Evolutionary conservation across 2,113 vertebrate genomes (phyloP).

Genomic region (Opisthocomus hoazin): DNA sequence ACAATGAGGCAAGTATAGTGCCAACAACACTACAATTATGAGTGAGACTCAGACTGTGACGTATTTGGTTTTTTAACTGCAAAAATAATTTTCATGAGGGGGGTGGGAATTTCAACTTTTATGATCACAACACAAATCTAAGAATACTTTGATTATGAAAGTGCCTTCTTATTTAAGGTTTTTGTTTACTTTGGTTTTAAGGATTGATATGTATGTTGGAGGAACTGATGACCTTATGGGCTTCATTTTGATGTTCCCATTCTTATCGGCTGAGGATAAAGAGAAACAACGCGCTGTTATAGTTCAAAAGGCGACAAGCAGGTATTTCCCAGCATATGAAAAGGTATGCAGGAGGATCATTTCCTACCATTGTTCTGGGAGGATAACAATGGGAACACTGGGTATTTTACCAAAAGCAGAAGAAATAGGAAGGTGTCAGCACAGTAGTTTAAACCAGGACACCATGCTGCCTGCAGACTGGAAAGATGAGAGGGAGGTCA

Average conservation of each 20-base stretch:
- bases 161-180: not conserved
- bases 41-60: not conserved
- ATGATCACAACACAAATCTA: not conserved
- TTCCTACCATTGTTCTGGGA: not conserved
- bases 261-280: slow-evolving; percentile 62
- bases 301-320: slow-evolving; percentile 71
- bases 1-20: not conserved
- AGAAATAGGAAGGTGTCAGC: not conserved
- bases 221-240: slow-evolving; percentile 79
- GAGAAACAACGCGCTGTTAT: slow-evolving; percentile 64
- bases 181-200: slow-evolving; percentile 50
- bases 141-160: not conserved
- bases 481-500: not conserved
- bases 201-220: slow-evolving; percentile 86
- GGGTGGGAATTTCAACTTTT: not conserved
- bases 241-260: slow-evolving; percentile 72
- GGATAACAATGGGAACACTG: not conserved
- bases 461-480: not conserved
- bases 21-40: not conserved
- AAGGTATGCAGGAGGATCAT: slow-evolving; percentile 71
- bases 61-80: not conserved
- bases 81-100: not conserved
- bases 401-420: not conserved
- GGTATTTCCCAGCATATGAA: slow-evolving; percentile 86
- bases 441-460: not conserved